Evolutionary conservation across 2,113 vertebrate genomes (phyloP), one percentile per base, ranked within the genome.

Genomic region (Geococcyx californianus): DNA sequence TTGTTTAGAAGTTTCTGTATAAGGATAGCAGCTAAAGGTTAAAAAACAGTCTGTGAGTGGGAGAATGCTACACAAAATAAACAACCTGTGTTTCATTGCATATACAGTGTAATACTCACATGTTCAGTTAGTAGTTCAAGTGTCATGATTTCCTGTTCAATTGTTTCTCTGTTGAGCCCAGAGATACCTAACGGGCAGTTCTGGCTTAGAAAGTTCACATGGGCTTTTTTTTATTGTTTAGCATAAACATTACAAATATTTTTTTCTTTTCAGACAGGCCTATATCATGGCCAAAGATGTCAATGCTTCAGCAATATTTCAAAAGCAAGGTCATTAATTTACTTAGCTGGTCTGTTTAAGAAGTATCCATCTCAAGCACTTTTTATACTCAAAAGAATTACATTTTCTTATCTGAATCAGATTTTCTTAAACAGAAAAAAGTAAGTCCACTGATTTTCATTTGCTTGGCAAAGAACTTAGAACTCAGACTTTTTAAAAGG

Each of bases 11-110:
- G 55, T 92, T 86, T 88, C 75, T 74, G 20, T 40, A 62, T 17
- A 75, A 87, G 77, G 51, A 63, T 10, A 78, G 64, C 55, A 90
- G 78, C 47, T 91, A 86, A 95, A 95, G 75, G 87, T 93, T 94
- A 94, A 94, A 91, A 91, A 91, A 91, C n/a, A 79, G 64, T 76
- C 87, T 58, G 18, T 13, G 73, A 93, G 87, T 67, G 77, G 60
- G 68, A 74, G 75, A 90, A 96, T 31, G 45, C 42, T 70, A 88
- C 17, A 21, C 59, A 93, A 89, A 95, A 96, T 90, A 96, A 97
- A 94, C 91, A 90, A 51, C 5, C 45, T 2, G 3, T 74, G 79
- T 47, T 89, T 67, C 75, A 38, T 7, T 51, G 75, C 67, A 59
- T 59, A 85, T 14, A 90, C 51, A 91, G n/a, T 21, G 34, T 95